Evolutionary conservation across 2,797 vertebrate genomes (phyloP).

Genomic region (Leptoclinus maculatus): DNA sequence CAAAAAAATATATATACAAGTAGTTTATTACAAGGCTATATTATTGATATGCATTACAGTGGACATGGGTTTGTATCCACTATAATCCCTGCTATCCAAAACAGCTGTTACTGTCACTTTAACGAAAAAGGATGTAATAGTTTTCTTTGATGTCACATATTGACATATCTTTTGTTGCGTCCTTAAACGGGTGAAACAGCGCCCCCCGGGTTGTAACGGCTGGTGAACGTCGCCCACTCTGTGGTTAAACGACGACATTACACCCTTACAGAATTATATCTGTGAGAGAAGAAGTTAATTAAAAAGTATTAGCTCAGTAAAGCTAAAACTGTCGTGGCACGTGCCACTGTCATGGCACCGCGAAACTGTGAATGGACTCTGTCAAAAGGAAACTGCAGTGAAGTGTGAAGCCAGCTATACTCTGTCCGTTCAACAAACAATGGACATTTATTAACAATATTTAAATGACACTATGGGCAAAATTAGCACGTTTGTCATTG

Average conservation of each 20-base stretch:
- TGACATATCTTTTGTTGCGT: neutral
- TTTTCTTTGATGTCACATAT: neutral
- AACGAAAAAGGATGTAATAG: neutral
- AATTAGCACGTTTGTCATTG: neutral
- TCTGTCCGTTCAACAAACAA: neutral
- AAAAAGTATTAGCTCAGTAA: neutral
- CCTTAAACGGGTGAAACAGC: conserved; percentile 16
- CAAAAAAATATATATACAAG: no score
- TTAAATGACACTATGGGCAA: neutral
- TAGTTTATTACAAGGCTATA: neutral
- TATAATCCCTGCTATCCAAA: neutral
- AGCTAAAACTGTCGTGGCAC: neutral
- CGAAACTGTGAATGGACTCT: neutral
- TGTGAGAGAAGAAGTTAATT: neutral
- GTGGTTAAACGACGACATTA: neutral
- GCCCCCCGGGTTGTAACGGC: neutral
- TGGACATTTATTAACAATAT: neutral
- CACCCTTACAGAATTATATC: neutral
- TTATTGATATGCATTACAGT: neutral
- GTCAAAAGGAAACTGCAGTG: neutral
- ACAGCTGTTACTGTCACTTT: neutral
- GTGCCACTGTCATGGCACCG: no score
- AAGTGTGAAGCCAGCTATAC: neutral
- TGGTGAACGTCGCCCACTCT: neutral
- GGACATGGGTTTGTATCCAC: neutral